phyloP scores from a whole-genome alignment of 2,888 invertebrate species.

The Drosophila picticornis region DNA sequence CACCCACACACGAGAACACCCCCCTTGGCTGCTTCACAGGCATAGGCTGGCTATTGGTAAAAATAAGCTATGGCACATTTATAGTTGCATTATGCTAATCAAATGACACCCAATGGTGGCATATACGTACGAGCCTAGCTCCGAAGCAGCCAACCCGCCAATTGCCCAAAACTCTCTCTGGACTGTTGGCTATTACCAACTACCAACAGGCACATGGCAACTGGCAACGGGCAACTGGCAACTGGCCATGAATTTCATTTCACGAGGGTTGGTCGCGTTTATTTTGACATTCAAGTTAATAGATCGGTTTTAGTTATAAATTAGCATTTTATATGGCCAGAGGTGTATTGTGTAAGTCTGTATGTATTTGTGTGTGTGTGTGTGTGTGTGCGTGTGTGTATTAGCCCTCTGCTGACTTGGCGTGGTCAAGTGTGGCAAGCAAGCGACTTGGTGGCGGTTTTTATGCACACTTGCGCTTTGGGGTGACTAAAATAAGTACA shows the following conservation, averaged over 20 bases:
- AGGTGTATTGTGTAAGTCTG: constrained; percentile 17
- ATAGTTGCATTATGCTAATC: constrained; percentile 81
- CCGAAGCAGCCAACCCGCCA: constrained; percentile 27
- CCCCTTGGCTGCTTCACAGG: background rate
- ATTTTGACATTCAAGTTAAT: constrained; percentile 81
- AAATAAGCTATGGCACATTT: constrained; percentile 76
- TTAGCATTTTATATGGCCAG: constrained; percentile 73
- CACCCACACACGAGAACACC: background rate
- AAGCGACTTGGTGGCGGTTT: constrained; percentile 49
- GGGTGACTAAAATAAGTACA: constrained; percentile 46
- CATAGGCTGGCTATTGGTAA: constrained; percentile 69
- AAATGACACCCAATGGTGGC: constrained; percentile 81
- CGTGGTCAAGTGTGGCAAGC: constrained; percentile 58
- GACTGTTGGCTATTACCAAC: constrained; percentile 38
- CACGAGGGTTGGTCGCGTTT: constrained; percentile 65
- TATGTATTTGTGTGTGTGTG: constrained; percentile 26
- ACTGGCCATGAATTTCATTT: constrained; percentile 47
- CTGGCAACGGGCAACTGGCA: constrained; percentile 40
- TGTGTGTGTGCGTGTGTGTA: constrained; percentile 27
- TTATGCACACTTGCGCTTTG: constrained; percentile 20
- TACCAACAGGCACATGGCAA: constrained; percentile 7
- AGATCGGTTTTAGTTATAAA: constrained; percentile 80
- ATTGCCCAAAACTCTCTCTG: constrained; percentile 44
- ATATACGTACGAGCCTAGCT: constrained; percentile 35
- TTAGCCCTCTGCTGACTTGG: constrained; percentile 38